Conservation (phyloP, 2,113 vertebrate species). For the Aegithalos caudatus region DNA sequence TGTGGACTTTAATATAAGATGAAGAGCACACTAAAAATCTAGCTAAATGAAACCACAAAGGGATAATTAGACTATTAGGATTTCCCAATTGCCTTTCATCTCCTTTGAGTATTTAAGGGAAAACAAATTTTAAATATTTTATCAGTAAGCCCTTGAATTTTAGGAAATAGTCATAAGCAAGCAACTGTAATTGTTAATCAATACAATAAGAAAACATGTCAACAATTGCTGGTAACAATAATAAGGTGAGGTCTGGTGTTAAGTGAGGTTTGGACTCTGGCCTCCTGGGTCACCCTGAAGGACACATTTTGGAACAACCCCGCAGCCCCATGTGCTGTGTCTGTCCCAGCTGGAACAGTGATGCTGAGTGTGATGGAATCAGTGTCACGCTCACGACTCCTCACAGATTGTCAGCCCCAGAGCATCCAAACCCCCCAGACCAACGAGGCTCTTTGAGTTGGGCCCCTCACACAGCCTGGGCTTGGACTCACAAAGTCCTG, state of each 20-base stretch:
- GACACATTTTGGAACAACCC: neutral
- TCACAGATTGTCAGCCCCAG: neutral
- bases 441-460: neutral
- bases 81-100: neutral
- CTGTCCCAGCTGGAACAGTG: neutral
- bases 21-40: neutral
- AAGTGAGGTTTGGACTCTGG: neutral
- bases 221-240: neutral
- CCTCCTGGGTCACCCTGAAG: neutral
- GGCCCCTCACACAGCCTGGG: neutral
- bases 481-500: neutral
- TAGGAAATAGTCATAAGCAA: neutral
- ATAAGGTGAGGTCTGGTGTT: neutral
- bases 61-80: neutral
- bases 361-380: no score
- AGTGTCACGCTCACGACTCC: accelerated
- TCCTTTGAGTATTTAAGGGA: neutral
- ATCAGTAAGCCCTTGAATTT: neutral
- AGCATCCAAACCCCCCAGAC: neutral
- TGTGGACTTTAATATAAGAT: neutral
- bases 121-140: neutral
- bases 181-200: neutral
- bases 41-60: neutral
- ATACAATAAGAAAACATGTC: neutral
- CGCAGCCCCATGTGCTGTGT: neutral